phyloP scores from a whole-genome alignment of 2,888 invertebrate species.

The Ditula angustiorana region DNA sequence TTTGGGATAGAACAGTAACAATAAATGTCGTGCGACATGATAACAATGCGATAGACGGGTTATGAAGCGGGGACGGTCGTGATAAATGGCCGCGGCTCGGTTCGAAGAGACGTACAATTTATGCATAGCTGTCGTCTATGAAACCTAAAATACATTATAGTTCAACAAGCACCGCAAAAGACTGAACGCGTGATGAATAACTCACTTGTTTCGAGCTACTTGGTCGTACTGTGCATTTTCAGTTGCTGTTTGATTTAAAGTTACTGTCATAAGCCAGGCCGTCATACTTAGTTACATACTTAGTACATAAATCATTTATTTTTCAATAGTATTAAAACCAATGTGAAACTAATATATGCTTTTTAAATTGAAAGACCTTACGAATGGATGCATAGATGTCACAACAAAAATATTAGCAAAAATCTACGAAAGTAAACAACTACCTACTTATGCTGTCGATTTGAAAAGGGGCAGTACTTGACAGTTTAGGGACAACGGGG shows the following conservation, averaged over 20 bases:
- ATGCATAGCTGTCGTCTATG: conserved; percentile 68
- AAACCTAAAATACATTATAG: conserved; percentile 34
- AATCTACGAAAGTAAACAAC: no score
- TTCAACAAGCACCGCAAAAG: conserved; percentile 14
- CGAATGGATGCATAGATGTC: no score
- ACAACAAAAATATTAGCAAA: no score
- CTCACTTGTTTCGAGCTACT: background rate
- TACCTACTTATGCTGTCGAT: no score
- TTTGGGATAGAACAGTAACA: conserved; percentile 60
- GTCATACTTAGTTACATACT: no score
- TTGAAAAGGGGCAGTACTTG: no score
- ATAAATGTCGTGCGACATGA: conserved; percentile 76
- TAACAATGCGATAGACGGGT: conserved; percentile 78
- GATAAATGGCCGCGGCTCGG: conserved; percentile 69
- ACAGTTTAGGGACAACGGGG: no score
- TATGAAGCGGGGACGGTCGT: conserved; percentile 69
- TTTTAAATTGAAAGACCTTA: no score
- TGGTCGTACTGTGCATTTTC: background rate
- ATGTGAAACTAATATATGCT: no score
- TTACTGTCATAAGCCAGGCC: background rate
- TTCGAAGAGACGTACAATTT: conserved; percentile 63
- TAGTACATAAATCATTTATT: no score
- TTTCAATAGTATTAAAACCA: no score
- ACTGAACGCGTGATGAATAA: background rate
- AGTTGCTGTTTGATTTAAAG: background rate